Evolutionary conservation across 2,888 invertebrate species (phyloP).

Genomic region (Pristionchus fissidentatus): DNA sequence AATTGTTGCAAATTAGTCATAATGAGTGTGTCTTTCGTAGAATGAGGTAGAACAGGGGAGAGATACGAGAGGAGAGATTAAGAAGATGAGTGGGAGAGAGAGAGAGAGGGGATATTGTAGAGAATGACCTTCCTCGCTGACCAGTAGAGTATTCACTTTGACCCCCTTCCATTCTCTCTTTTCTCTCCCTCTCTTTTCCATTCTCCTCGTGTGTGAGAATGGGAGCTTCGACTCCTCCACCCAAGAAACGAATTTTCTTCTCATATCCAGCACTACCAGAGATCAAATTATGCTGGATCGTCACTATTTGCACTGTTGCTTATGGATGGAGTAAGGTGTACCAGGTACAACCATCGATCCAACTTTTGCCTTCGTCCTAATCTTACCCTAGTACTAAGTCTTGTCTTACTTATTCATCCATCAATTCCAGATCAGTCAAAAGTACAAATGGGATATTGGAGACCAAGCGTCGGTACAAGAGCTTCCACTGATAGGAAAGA

Average conservation of each 20-base stretch:
- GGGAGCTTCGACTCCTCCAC: conserved; percentile 4
- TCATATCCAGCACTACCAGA: conserved; percentile 72
- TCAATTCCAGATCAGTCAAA: conserved; percentile 53
- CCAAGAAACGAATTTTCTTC: conserved; percentile 57
- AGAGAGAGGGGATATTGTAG: not conserved
- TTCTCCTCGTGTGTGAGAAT: too few species aligned
- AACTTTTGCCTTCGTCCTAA: too few species aligned
- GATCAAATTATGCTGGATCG: conserved; percentile 66
- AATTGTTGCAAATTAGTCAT: conserved; percentile 23
- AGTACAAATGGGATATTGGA: conserved; percentile 62
- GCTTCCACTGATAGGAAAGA: conserved; percentile 60
- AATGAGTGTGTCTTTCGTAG: not conserved
- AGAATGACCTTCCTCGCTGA: conserved; percentile 28
- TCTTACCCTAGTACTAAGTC: too few species aligned
- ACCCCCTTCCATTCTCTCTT: conserved; percentile 27
- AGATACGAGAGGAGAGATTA: not conserved
- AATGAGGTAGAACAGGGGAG: not conserved
- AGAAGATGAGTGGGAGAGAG: conserved; percentile 8
- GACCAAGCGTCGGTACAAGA: conserved; percentile 54
- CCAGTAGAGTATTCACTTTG: conserved; percentile 21
- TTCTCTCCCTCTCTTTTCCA: not conserved
- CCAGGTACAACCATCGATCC: conserved; percentile 5
- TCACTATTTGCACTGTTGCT: conserved; percentile 60
- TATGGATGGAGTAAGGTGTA: conserved; percentile 58
- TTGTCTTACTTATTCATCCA: too few species aligned